Evolutionary conservation across 2,797 vertebrate genomes (phyloP).

Genomic region (Microhierax caerulescens): DNA sequence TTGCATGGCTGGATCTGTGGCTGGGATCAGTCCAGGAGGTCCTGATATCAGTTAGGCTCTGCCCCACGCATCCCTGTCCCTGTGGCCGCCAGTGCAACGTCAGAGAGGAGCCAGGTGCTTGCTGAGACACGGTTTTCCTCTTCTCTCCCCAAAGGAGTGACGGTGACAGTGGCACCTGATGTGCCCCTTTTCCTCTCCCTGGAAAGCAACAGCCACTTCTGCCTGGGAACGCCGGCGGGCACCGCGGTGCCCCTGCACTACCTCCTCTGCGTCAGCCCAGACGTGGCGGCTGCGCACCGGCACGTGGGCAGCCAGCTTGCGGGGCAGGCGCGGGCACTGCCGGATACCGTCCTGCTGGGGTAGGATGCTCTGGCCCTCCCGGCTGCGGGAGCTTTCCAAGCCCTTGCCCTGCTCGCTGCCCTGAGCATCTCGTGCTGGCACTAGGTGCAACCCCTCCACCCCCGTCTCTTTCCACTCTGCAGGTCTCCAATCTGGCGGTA

Average conservation of each 20-base stretch:
- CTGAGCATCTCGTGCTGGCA: accelerated
- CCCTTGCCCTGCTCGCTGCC: accelerated
- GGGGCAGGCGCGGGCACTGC: slow-evolving; percentile 67
- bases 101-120: accelerated
- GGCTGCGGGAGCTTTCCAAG: accelerated
- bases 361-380: neutral
- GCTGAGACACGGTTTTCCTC: accelerated
- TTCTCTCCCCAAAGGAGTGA: slow-evolving; percentile 78
- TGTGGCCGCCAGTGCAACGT: accelerated
- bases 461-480: neutral
- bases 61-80: accelerated
- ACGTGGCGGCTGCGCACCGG: slow-evolving; percentile 77
- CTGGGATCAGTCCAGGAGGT: accelerated
- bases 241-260: slow-evolving; percentile 81
- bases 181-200: slow-evolving; percentile 81
- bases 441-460: accelerated
- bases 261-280: slow-evolving; percentile 82
- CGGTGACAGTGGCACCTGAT: slow-evolving; percentile 80
- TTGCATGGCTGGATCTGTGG: accelerated
- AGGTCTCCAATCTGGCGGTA: slow-evolving; percentile 87
- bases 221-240: slow-evolving; percentile 81
- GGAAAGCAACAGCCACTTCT: slow-evolving; percentile 83
- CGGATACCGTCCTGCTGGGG: slow-evolving; percentile 80
- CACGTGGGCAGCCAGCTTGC: slow-evolving; percentile 70
- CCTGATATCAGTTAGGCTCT: neutral